Percentiles rank a stretch among this genome's conserved stretches.
phyloP scores from a whole-genome alignment of 2,113 vertebrate species.

The Lagenorhynchus albirostris region DNA sequence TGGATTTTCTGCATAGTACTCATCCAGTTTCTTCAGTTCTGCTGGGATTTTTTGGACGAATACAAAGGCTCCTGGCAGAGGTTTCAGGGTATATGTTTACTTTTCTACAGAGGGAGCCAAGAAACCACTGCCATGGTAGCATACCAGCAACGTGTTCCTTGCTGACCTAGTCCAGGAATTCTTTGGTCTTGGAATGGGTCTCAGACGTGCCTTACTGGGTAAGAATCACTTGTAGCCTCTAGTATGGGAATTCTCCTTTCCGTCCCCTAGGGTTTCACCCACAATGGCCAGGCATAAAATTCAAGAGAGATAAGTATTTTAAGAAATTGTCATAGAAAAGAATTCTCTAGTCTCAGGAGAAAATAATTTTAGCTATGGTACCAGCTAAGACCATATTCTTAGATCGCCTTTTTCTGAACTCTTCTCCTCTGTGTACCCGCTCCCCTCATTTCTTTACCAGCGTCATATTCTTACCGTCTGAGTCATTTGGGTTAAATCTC shows the following conservation, averaged over 20 bases:
- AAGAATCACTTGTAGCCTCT: neutral
- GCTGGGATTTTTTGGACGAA: neutral
- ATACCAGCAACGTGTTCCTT: neutral
- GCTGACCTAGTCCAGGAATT: neutral
- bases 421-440: neutral
- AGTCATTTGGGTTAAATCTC: neutral
- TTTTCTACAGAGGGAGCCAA: neutral
- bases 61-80: neutral
- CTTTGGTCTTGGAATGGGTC: neutral
- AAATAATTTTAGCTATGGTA: neutral
- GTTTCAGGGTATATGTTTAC: neutral
- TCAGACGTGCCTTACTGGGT: neutral
- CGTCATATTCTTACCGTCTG: neutral
- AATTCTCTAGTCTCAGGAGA: neutral
- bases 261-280: neutral
- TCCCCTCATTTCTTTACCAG: neutral
- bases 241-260: neutral
- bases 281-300: neutral
- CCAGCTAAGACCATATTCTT: neutral
- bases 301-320: neutral
- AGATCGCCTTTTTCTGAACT: neutral
- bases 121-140: neutral
- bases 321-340: neutral
- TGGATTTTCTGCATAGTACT: neutral
- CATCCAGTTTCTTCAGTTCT: neutral